Percentiles rank a stretch among this genome's conserved stretches.
Evolutionary conservation across 2,113 vertebrate species (phyloP).

Genomic region (Prolemur simus): DNA sequence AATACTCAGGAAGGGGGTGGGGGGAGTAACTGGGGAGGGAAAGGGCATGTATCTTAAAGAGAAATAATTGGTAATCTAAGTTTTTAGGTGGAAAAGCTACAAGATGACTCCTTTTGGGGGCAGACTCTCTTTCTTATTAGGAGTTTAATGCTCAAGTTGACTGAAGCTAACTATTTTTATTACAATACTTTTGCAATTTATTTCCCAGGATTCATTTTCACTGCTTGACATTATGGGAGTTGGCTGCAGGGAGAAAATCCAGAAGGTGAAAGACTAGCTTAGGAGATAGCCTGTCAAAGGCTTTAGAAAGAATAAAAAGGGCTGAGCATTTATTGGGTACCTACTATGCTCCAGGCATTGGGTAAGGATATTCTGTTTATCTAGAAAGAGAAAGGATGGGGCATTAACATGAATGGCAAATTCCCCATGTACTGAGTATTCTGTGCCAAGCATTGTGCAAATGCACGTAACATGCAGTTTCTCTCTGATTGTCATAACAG

Average conservation of each 20-base stretch:
- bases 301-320: conserved; percentile 24
- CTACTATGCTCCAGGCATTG: conserved; percentile 12
- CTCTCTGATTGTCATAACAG: not conserved
- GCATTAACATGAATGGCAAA: not conserved
- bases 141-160: conserved; percentile 53
- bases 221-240: conserved; percentile 61
- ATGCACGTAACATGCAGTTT: not conserved
- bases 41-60: not conserved
- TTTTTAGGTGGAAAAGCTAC: not conserved
- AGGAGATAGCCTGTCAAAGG: conserved; percentile 45
- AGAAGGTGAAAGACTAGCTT: conserved; percentile 21
- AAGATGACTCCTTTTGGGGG: not conserved
- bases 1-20: not conserved
- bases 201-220: conserved; percentile 61
- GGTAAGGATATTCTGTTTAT: not conserved
- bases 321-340: not conserved
- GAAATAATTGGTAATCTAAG: not conserved
- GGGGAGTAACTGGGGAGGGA: too few species aligned
- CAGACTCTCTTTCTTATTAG: conserved; percentile 36
- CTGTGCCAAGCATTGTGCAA: not conserved
- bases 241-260: conserved; percentile 59
- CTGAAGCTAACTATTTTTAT: conserved; percentile 57
- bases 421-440: not conserved
- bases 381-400: not conserved
- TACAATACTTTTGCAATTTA: conserved; percentile 46